Percentiles rank a stretch among this genome's conserved stretches.
phyloP scores from a whole-genome alignment of 1,140 invertebrate species.

The Leptinotarsa undecemlineata region DNA sequence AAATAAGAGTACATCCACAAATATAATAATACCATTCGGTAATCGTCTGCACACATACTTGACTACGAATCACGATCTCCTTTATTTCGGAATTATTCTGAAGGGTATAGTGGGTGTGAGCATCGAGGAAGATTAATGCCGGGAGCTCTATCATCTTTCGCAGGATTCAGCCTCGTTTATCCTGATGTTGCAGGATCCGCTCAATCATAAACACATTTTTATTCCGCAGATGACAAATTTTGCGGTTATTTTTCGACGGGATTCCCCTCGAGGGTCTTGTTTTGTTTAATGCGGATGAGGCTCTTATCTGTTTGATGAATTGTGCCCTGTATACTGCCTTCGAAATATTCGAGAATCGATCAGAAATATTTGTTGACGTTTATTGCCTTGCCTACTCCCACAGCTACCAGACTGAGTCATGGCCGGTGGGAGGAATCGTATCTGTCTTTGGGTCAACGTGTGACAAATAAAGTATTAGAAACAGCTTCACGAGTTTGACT shows the following conservation, averaged over 20 bases:
- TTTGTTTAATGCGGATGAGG: not conserved
- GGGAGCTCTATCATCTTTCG: not conserved
- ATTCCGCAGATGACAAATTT: slow-evolving; percentile 1
- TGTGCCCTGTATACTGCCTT: not conserved
- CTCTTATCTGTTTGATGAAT: not conserved
- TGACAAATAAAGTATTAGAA: too few species aligned
- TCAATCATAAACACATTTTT: slow-evolving; percentile 8
- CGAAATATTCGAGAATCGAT: too few species aligned
- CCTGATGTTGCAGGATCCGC: not conserved
- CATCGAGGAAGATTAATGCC: not conserved
- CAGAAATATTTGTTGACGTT: too few species aligned
- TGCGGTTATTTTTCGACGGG: not conserved
- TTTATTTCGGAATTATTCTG: not conserved
- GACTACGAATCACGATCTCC: not conserved
- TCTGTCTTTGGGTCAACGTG: too few species aligned
- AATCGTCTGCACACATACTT: not conserved
- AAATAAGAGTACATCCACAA: not conserved
- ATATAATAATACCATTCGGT: not conserved
- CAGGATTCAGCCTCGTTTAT: not conserved
- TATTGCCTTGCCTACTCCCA: too few species aligned
- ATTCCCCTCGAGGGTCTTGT: not conserved
- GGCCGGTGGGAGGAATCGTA: too few species aligned
- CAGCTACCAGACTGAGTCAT: too few species aligned
- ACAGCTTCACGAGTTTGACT: too few species aligned
- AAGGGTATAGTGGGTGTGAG: not conserved